Evolutionary conservation across 2,113 vertebrate species (phyloP), one percentile per base, ranked within the genome.

Genomic region (Vicugna pacos): DNA sequence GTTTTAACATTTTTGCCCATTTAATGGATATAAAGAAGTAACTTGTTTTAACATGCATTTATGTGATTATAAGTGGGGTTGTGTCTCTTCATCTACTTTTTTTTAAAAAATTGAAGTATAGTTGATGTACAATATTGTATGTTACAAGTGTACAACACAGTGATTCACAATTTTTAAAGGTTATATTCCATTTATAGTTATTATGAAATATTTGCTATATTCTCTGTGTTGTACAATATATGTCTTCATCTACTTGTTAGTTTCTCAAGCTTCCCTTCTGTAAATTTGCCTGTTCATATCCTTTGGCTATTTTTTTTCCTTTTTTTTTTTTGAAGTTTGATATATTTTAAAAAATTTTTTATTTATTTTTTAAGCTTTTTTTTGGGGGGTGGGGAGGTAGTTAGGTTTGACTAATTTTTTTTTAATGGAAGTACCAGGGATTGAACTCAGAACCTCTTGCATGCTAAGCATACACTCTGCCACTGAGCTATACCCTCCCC

Each of bases 241-340:
- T 93, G 76, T 91, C 22, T 92, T 90, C 28, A 90, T 75, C 89
- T 86, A 48, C 67, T 89, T 95, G 35, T 54, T 86, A 82, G 75
- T 89, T 35, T 87, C 64, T 94, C 69, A 90, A 67, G 56, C 1
- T 69, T 96, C 32, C 14, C 56, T 83, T 87, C 32, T 80, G 30
- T 87, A 88, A 89, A 93, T 90, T 56, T 81, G 38, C 46, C 62
- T 95, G 22, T 94, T 94, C 14, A 69, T 93, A 72, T 89, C 62
- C 60, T 93, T 93, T 84, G 70, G 38, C 58, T 93, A 69, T 70
- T 92, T 96, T 96, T 82, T 94, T 92, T 86, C 46, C 38, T 80
- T 19, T 58, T 81, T 67, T 12, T 16, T 54, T 60, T 82, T 70
- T 5, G 38, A 42, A 42, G 38, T 42, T 42, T 42, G 38, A 42